These are phyloP conservation scores for Agrypnus murinus DNA, from an alignment of 2,888 invertebrate species.

Conservation along the genomic window DNA sequence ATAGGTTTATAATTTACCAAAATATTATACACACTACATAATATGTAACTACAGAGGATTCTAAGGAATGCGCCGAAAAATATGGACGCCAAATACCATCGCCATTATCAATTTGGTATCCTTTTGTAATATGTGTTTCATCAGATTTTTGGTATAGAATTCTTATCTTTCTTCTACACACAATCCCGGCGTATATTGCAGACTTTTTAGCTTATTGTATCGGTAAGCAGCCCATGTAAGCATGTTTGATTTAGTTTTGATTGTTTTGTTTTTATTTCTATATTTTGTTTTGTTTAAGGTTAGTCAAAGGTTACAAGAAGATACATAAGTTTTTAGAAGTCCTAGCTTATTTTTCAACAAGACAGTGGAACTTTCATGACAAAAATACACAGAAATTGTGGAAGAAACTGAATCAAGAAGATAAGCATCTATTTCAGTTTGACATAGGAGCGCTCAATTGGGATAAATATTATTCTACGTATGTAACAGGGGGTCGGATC, in stretches of 20 bases:
- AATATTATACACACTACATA: too few relatives aligned
- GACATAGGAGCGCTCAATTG: constrained; percentile 82
- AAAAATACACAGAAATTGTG: constrained; percentile 76
- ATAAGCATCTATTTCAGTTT: constrained; percentile 79
- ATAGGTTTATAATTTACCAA: too few relatives aligned
- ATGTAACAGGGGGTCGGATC: constrained; percentile 81
- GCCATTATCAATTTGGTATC: constrained; percentile 71
- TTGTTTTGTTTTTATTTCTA: too few relatives aligned
- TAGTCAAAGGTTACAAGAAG: constrained; percentile 85
- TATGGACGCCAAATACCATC: constrained; percentile 74
- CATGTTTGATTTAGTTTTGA: too few relatives aligned
- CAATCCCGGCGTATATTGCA: too few relatives aligned
- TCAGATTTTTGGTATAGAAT: too few relatives aligned
- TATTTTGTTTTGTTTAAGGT: too few relatives aligned
- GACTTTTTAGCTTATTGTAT: too few relatives aligned
- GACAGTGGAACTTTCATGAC: constrained; percentile 74
- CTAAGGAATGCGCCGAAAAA: constrained; percentile 72
- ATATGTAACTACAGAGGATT: too few relatives aligned
- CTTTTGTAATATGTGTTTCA: constrained; percentile 1
- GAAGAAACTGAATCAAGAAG: constrained; percentile 70
- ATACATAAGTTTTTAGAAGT: constrained; percentile 85
- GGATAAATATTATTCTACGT: constrained; percentile 79
- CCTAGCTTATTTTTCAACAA: constrained; percentile 84
- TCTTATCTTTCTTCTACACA: too few relatives aligned
- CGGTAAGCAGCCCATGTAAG: too few relatives aligned